Percentiles rank a stretch among this genome's conserved stretches.
phyloP scores from a whole-genome alignment of 2,888 invertebrate species.

The Noctuana brunneofusca region DNA sequence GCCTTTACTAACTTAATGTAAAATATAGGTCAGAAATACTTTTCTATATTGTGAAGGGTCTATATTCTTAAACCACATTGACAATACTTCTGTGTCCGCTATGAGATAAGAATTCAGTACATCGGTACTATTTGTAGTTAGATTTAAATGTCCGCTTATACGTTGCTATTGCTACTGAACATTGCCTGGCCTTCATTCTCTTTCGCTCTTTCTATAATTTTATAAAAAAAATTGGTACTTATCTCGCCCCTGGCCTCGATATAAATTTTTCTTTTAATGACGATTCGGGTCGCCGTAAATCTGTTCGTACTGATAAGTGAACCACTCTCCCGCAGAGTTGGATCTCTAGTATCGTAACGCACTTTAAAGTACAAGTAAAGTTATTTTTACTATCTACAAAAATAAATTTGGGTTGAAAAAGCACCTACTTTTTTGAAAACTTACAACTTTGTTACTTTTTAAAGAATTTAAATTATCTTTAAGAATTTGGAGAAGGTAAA shows the following conservation, averaged over 20 bases:
- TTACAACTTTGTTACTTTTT: neutral
- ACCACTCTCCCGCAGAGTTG: slow-evolving; percentile 19
- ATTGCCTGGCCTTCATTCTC: neutral
- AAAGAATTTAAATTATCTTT: neutral
- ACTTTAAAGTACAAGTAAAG: neutral
- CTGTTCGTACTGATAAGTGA: slow-evolving; percentile 26
- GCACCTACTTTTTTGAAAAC: neutral
- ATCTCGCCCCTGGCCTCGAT: slow-evolving; percentile 45
- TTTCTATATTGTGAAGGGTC: too few species aligned
- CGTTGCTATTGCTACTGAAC: too few species aligned
- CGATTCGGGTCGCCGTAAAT: slow-evolving; percentile 19
- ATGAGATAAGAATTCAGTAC: too few species aligned
- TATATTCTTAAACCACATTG: too few species aligned
- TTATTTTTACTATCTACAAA: neutral
- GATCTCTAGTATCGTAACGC: slow-evolving; percentile 1
- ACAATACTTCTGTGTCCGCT: too few species aligned
- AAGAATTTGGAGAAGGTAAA: neutral
- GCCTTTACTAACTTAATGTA: too few species aligned
- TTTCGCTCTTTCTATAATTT: neutral
- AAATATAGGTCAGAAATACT: too few species aligned
- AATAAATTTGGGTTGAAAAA: neutral
- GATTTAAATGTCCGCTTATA: too few species aligned
- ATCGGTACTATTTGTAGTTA: too few species aligned
- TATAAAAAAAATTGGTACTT: slow-evolving; percentile 15
- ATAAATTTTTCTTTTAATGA: slow-evolving; percentile 32